These are phyloP conservation scores for Patagioenas fasciata DNA, from an alignment of 2,113 vertebrate genomes.

Conservation along the genomic window DNA sequence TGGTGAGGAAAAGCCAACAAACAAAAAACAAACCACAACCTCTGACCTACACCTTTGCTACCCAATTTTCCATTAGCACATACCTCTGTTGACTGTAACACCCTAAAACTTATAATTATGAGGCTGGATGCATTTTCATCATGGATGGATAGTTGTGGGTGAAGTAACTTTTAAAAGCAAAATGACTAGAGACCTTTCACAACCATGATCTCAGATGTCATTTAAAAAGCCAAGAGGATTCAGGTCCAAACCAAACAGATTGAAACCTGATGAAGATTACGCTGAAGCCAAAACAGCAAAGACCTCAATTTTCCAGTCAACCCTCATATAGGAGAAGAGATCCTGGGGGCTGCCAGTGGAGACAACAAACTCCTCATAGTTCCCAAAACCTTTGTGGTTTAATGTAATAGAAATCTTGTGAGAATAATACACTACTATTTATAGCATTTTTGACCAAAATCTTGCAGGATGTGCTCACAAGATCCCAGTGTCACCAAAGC, in stretches of 20 bases:
- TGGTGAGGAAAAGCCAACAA: background rate
- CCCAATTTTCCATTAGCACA: background rate
- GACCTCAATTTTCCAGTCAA: background rate
- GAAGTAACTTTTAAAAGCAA: background rate
- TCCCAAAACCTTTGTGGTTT: background rate
- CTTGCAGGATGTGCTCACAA: background rate
- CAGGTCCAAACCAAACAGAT: background rate
- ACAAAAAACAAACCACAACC: background rate
- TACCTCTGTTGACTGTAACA: background rate
- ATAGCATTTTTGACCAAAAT: background rate
- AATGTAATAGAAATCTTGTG: background rate
- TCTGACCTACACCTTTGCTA: constrained; percentile 7
- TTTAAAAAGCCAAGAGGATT: background rate
- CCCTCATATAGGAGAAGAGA: background rate
- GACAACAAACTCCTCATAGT: background rate
- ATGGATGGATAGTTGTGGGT: background rate
- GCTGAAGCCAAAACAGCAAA: background rate
- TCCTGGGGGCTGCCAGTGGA: background rate
- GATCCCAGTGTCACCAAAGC: background rate
- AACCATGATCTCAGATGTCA: background rate
- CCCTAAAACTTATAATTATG: background rate
- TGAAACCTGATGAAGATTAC: background rate
- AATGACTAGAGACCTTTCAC: background rate
- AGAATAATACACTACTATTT: background rate
- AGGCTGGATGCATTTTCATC: background rate